Evolutionary conservation across 2,888 invertebrate species (phyloP), one percentile per base, ranked within the genome.

Genomic region (Sialis fuliginosa): DNA sequence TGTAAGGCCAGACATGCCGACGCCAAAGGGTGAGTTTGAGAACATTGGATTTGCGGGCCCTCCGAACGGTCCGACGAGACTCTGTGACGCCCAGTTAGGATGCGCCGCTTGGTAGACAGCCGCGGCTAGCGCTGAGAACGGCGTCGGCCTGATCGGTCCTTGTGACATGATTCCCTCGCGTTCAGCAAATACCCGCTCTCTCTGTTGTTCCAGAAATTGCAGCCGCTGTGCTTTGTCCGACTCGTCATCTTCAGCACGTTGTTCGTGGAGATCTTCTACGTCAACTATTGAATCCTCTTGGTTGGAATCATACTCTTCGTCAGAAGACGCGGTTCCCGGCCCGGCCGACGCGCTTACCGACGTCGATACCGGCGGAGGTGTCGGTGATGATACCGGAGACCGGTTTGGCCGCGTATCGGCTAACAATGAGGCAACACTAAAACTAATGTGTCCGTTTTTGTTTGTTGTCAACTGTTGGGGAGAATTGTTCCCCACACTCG

Each of bases 341-440:
- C 67, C 62, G 5, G 66, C 65, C 22, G 71, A 68, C 4, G 71
- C 67, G n/a, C 63, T 67, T 44, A 68, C 71, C 6, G 69, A 59
- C 45, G 69, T 68, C 9, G 73, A 59, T 12, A 72, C 71, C 8
- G 70, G 64, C 1, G 70, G 68, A 49, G 71, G 67, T 64, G 10
- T 33, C 13, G 35, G 34, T 13, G 54, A 49, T 6, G 64, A 63
- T 22, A 22, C 22, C 22, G 22, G 22, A 9, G 72, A 70, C 48
- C 67, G 70, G 5, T 54, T 52, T 2, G 76, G 75, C 61, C 86
- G 78, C 31, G 90, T 81, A 58, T 91, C 90, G 10, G 88, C 81
- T 54, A 92, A 67, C 53, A 90, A 74, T 1, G 90, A 86, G 6
- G 90, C 88, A 54, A 91, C 90, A 66, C 89, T 86, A 70, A 92